Percentiles rank a stretch among this genome's conserved stretches.
Evolutionary conservation across 2,888 invertebrate species (phyloP).

Genomic region (Cantharis nigra): DNA sequence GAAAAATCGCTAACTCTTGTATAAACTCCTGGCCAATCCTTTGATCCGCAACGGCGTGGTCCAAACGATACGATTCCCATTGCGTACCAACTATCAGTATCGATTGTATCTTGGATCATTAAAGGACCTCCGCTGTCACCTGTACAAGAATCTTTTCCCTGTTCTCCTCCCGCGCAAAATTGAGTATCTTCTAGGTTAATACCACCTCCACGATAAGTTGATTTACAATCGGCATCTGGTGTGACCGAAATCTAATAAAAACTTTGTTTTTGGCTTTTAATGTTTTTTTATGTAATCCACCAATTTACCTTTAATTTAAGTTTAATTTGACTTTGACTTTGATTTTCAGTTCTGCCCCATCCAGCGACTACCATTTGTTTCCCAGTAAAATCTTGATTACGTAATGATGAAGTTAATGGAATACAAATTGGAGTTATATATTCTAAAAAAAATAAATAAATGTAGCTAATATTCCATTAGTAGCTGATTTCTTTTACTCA

Average conservation of each 20-base stretch:
- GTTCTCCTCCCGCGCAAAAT: constrained; percentile 64
- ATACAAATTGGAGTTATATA: constrained; percentile 66
- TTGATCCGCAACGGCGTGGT: constrained; percentile 59
- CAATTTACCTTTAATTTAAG: constrained; percentile 34
- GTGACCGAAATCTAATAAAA: constrained; percentile 57
- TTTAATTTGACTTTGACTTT: constrained; percentile 57
- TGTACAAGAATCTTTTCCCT: constrained; percentile 63
- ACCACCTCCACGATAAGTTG: constrained; percentile 58
- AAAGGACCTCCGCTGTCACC: constrained; percentile 70
- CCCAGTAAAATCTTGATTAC: constrained; percentile 52
- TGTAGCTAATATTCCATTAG: too few species aligned
- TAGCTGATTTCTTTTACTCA: too few species aligned
- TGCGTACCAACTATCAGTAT: constrained; percentile 54
- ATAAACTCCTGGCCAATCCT: constrained; percentile 63
- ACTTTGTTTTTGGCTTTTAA: neutral
- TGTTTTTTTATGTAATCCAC: neutral
- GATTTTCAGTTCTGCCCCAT: constrained; percentile 67
- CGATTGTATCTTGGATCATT: constrained; percentile 50
- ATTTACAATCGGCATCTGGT: constrained; percentile 56
- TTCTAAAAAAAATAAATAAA: constrained; percentile 49
- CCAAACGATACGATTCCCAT: constrained; percentile 68
- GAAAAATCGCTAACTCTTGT: constrained; percentile 62
- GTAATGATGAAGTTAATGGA: constrained; percentile 51
- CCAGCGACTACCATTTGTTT: constrained; percentile 62
- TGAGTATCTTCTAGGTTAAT: constrained; percentile 59